These are phyloP conservation scores for Astur gentilis DNA, from an alignment of 2,113 vertebrate genomes.

Conservation along the genomic window DNA sequence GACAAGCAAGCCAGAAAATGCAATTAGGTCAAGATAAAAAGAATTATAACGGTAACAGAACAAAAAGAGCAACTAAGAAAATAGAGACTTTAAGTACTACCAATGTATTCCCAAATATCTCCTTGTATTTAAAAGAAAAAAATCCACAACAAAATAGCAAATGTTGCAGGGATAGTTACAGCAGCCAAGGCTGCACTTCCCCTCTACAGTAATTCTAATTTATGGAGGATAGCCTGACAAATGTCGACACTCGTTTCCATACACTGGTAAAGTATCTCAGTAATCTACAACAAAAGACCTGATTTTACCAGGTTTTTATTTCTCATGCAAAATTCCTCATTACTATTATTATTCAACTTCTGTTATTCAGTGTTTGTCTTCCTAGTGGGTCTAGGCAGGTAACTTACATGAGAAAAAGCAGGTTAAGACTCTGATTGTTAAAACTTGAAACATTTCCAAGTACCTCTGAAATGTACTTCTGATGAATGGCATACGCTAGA, in stretches of 20 bases:
- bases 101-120: not conserved
- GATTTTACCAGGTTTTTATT: constrained; percentile 30
- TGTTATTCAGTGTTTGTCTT: constrained; percentile 41
- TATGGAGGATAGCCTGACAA: constrained; percentile 37
- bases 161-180: not conserved
- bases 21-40: not conserved
- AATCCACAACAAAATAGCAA: not conserved
- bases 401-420: constrained; percentile 24
- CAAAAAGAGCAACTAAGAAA: not conserved
- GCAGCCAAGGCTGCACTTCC: not conserved
- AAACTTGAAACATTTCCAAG: constrained; percentile 49
- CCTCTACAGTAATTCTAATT: not conserved
- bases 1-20: not conserved
- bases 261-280: constrained; percentile 1
- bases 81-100: not conserved
- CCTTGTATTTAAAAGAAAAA: not conserved
- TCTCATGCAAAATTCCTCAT: constrained; percentile 34
- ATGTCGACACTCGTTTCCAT: not conserved
- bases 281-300: constrained; percentile 37
- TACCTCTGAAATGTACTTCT: constrained; percentile 1
- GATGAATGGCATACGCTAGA: constrained; percentile 25
- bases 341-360: constrained; percentile 34
- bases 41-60: not conserved
- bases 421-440: constrained; percentile 26
- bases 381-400: not conserved